phyloP scores from a whole-genome alignment of 2,113 vertebrate species.

The Ia io region DNA sequence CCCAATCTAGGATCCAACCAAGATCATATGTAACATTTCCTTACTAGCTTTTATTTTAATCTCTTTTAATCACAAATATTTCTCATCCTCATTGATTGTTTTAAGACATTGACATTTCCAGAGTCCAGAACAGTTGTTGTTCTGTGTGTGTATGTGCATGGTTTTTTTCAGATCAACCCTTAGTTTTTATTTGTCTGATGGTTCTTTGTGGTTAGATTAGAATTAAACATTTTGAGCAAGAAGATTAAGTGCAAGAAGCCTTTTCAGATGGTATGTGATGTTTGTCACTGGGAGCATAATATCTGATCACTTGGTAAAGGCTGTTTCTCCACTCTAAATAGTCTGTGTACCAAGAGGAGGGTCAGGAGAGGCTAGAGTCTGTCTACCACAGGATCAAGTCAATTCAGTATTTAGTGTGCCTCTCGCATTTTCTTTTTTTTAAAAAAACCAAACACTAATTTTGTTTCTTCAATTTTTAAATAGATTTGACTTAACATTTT shows the following conservation, averaged over 20 bases:
- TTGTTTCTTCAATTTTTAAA: neutral
- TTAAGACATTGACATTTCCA: neutral
- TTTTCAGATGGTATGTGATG: accelerated
- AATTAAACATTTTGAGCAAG: neutral
- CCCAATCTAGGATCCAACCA: no score
- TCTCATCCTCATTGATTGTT: neutral
- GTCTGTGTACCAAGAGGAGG: neutral
- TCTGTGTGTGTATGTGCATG: neutral
- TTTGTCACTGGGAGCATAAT: accelerated
- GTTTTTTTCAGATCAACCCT: neutral
- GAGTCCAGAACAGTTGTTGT: neutral
- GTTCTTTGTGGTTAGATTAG: neutral
- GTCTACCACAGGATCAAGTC: neutral
- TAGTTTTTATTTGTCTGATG: neutral
- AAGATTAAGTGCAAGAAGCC: neutral
- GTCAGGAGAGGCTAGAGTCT: neutral
- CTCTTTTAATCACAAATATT: neutral
- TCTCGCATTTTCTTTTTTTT: neutral
- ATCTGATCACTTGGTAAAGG: neutral
- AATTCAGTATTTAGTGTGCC: neutral
- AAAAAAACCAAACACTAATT: neutral
- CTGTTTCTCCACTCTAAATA: neutral
- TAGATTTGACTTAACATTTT: neutral
- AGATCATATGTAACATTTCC: no score
- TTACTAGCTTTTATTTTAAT: neutral